Conservation (phyloP, 2,888 invertebrate genomes). For the Ceramica pisi region DNA sequence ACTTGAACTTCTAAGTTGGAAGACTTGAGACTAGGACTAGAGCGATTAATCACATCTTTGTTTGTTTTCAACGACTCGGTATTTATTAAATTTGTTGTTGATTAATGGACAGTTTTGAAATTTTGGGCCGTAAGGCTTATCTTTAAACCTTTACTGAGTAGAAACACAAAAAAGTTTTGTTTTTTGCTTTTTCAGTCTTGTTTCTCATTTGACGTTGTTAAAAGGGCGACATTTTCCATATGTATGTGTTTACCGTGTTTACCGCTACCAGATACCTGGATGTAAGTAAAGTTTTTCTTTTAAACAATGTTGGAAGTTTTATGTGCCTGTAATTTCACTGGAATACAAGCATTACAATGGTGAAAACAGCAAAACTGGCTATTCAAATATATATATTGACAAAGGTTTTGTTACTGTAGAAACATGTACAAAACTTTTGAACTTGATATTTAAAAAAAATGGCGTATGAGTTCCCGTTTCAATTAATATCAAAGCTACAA, state of each 20-base stretch:
- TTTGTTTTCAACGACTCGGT: conserved; percentile 42
- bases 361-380: background rate
- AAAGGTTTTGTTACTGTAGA: too few relatives aligned
- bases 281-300: background rate
- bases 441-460: too few relatives aligned
- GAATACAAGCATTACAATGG: background rate
- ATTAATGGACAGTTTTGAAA: conserved; percentile 55
- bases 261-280: background rate
- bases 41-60: conserved; percentile 50
- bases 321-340: background rate
- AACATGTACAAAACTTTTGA: too few relatives aligned
- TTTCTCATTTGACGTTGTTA: background rate
- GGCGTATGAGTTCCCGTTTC: too few relatives aligned
- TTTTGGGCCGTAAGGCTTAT: conserved; percentile 11
- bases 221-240: background rate
- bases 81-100: conserved; percentile 56
- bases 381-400: background rate
- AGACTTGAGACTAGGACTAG: conserved; percentile 18
- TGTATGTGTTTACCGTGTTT: too few relatives aligned
- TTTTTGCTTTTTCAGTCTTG: background rate
- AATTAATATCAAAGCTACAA: conserved; percentile 14
- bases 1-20: conserved; percentile 34
- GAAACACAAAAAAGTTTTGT: background rate
- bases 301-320: background rate
- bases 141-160: conserved; percentile 2